phyloP scores from a whole-genome alignment of 2,113 vertebrate genomes.

The Cyanoramphus novaezelandiae region DNA sequence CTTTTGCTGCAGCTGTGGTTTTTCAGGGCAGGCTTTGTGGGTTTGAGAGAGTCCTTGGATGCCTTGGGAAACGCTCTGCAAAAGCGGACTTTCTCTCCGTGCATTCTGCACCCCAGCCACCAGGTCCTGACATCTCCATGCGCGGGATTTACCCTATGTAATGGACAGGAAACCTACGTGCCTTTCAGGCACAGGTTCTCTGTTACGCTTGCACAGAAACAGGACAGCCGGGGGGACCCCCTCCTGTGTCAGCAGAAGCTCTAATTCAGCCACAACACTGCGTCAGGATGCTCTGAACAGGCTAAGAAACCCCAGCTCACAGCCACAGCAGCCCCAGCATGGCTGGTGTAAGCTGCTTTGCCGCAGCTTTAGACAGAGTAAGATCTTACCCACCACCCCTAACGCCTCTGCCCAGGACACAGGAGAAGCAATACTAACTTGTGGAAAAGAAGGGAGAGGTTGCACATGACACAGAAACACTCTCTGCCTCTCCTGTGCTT shows the following conservation, averaged over 20 bases:
- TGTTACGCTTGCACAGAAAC: background rate
- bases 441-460: background rate
- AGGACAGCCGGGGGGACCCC: background rate
- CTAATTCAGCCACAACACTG: background rate
- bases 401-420: background rate
- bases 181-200: background rate
- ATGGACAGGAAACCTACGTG: background rate
- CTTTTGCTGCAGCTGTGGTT: constrained; percentile 67
- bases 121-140: constrained; percentile 53
- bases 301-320: background rate
- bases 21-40: constrained; percentile 64
- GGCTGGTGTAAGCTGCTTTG: background rate
- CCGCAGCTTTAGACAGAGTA: background rate
- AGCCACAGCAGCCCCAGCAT: background rate
- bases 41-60: constrained; percentile 63
- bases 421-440: background rate
- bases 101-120: constrained; percentile 26
- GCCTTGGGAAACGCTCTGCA: constrained; percentile 60
- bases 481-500: background rate
- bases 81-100: constrained; percentile 17
- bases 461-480: background rate
- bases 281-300: background rate
- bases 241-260: background rate
- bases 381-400: background rate
- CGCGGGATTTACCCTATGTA: constrained; percentile 18